Evolutionary conservation across 2,113 vertebrate species (phyloP).

Genomic region (Zosterops pallidus): DNA sequence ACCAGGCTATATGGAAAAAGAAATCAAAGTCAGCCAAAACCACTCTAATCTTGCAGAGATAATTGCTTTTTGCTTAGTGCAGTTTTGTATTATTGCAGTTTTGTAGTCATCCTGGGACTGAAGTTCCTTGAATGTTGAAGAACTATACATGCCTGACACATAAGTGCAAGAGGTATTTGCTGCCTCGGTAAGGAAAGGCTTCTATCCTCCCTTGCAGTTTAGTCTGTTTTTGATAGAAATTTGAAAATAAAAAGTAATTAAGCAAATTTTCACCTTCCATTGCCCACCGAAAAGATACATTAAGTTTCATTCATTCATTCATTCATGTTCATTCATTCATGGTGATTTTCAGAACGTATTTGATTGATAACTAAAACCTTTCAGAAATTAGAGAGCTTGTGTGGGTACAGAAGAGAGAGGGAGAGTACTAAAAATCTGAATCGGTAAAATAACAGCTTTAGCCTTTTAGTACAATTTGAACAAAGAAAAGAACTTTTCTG

Average conservation of each 20-base stretch:
- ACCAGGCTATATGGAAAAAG: neutral
- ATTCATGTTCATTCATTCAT: neutral
- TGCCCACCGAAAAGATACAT: neutral
- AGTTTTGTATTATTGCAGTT: neutral
- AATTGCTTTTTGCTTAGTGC: neutral
- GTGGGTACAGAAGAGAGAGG: neutral
- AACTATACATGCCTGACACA: neutral
- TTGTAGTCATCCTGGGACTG: neutral
- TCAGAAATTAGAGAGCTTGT: neutral
- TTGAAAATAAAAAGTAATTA: neutral
- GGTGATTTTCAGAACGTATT: neutral
- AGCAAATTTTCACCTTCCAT: neutral
- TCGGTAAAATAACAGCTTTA: neutral
- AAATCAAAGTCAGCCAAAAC: neutral
- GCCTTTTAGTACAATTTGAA: neutral
- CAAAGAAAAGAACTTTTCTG: neutral
- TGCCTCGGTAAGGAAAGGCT: neutral
- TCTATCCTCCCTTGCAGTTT: neutral
- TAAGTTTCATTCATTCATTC: neutral
- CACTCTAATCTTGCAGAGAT: neutral
- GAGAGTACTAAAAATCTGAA: neutral
- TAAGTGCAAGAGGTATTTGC: neutral
- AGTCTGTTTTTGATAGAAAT: neutral
- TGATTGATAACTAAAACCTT: neutral
- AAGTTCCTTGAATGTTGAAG: neutral